Conservation (phyloP, 2,797 vertebrate genomes). For the Otolemur crassicaudatus region DNA sequence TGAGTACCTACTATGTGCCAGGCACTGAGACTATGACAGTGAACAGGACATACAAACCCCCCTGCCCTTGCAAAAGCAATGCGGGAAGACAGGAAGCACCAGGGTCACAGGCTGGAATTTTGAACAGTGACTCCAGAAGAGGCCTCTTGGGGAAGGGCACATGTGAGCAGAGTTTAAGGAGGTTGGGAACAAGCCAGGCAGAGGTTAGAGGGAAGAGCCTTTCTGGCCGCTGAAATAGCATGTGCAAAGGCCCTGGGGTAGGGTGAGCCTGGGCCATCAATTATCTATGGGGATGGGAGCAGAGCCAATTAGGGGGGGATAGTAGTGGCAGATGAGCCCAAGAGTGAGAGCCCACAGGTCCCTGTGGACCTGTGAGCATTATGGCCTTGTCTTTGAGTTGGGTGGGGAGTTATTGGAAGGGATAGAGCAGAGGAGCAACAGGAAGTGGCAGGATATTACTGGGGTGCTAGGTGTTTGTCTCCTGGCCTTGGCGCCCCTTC, state of each 20-base stretch:
- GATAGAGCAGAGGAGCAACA: background rate
- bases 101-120: background rate
- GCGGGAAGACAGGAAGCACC: no score
- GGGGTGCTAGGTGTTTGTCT: background rate
- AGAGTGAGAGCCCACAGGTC: accelerated
- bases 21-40: background rate
- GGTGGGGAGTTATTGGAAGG: accelerated
- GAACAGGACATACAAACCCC: background rate
- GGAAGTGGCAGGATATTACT: background rate
- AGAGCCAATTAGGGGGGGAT: background rate
- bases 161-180: background rate
- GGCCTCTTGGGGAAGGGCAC: background rate
- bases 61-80: no score
- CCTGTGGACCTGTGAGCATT: accelerated
- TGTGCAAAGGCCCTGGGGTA: background rate
- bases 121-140: background rate
- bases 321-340: background rate
- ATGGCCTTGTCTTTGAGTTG: accelerated
- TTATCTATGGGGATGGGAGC: background rate
- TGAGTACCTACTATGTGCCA: background rate
- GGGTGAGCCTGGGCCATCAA: accelerated
- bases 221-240: no score
- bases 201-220: background rate
- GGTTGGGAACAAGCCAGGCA: background rate
- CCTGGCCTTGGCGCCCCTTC: background rate